Evolutionary conservation across 2,113 vertebrate genomes (phyloP).

Genomic region (Hemiprocne comata): DNA sequence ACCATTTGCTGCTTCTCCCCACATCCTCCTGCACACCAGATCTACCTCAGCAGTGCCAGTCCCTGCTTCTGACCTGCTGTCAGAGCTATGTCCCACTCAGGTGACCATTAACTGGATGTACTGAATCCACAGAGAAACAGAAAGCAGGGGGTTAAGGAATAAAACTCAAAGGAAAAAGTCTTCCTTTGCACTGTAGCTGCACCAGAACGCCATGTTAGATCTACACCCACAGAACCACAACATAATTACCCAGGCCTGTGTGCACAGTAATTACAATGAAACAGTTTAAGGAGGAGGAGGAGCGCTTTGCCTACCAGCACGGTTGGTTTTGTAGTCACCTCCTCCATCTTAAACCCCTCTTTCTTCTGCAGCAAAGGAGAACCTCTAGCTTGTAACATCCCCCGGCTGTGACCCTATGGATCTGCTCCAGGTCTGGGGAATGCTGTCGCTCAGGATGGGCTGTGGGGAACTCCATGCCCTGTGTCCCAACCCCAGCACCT

Average conservation of each 20-base stretch:
- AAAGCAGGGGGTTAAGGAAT: neutral
- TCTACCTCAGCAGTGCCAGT: neutral
- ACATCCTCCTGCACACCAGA: neutral
- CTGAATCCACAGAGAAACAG: neutral
- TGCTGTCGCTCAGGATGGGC: fast-evolving
- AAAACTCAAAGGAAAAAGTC: neutral
- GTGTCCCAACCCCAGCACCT: fast-evolving
- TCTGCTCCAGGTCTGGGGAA: neutral
- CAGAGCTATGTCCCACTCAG: neutral
- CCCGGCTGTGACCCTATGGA: neutral
- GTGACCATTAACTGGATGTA: neutral
- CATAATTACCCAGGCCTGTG: conserved; percentile 8
- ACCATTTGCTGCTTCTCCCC: neutral
- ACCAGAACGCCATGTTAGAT: neutral
- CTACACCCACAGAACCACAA: conserved; percentile 5
- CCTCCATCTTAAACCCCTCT: neutral
- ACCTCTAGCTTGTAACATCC: fast-evolving
- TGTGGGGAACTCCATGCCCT: neutral
- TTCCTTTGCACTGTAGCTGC: neutral
- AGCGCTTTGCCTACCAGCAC: neutral
- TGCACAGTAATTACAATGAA: neutral
- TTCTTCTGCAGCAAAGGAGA: neutral
- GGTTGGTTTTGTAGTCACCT: neutral
- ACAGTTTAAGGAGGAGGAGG: neutral
- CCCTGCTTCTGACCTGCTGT: neutral